A percentile compares a stretch with the other conserved stretches of the same genome.
Evolutionary conservation across 2,797 vertebrate species (phyloP).

Genomic region (Ctenopoma multispine): DNA sequence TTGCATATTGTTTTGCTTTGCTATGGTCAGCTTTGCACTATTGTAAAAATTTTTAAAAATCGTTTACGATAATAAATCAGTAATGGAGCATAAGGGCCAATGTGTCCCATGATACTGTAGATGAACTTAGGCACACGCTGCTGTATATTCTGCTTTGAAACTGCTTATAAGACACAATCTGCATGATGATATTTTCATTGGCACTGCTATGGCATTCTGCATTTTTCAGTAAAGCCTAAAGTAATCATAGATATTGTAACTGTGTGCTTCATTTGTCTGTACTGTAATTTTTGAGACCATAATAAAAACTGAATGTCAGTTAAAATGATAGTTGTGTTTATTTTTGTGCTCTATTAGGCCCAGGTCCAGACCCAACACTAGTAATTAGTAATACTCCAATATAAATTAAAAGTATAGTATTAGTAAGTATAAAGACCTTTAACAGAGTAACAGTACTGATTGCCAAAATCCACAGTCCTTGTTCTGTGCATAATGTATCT

Average conservation of each 20-base stretch:
- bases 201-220: conserved; percentile 38
- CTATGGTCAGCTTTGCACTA: conserved; percentile 64
- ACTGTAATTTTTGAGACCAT: conserved; percentile 77
- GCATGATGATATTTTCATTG: conserved; percentile 72
- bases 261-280: conserved; percentile 69
- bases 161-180: conserved; percentile 54
- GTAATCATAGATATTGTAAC: conserved; percentile 58
- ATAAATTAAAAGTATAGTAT: too few relatives aligned
- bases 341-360: too few relatives aligned
- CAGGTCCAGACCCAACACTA: too few relatives aligned
- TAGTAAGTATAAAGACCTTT: too few relatives aligned
- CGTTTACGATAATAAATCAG: conserved; percentile 45
- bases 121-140: conserved; percentile 61
- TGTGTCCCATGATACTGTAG: conserved; percentile 51
- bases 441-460: too few relatives aligned
- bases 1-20: conserved; percentile 53
- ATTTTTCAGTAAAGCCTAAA: conserved; percentile 44
- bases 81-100: conserved; percentile 29
- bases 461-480: too few relatives aligned
- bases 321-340: background rate
- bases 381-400: too few relatives aligned
- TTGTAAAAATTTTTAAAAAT: conserved; percentile 48
- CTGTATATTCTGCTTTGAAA: conserved; percentile 77
- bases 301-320: conserved; percentile 72
- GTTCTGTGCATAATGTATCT: too few relatives aligned